These are phyloP conservation scores for Odontocerum albicorne DNA, from an alignment of 2,888 invertebrate species.

Conservation along the genomic window DNA sequence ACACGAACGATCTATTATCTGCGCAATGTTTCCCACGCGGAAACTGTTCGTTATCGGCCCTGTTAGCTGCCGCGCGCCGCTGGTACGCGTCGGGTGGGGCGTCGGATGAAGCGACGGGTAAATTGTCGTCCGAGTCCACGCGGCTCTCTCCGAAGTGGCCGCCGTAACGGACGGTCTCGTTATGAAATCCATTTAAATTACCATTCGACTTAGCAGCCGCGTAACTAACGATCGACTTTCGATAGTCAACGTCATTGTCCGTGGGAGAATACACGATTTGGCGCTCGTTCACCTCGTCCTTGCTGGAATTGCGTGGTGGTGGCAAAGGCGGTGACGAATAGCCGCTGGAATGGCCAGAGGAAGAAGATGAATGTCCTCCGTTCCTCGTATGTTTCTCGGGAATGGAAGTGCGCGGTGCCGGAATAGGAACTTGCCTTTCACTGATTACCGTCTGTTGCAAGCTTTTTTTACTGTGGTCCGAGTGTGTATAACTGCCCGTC, in stretches of 20 bases:
- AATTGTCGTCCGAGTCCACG: constrained; percentile 8
- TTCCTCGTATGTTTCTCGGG: constrained; percentile 1
- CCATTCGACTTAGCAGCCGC: constrained; percentile 26
- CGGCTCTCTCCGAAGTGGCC: constrained; percentile 15
- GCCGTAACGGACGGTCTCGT: constrained; percentile 14
- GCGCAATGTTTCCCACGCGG: constrained; percentile 31
- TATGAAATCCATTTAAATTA: constrained; percentile 23
- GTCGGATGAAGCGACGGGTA: not conserved
- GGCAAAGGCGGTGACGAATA: constrained; percentile 17
- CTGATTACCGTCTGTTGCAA: constrained; percentile 37
- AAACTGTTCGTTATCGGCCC: constrained; percentile 26
- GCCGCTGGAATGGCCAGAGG: constrained; percentile 22
- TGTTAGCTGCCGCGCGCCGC: constrained; percentile 10
- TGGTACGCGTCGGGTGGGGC: constrained; percentile 11
- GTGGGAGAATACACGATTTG: constrained; percentile 25
- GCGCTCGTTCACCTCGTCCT: constrained; percentile 25
- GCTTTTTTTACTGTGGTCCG: constrained; percentile 40
- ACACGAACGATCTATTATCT: constrained; percentile 35
- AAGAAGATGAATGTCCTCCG: constrained; percentile 13
- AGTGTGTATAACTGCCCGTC: constrained; percentile 38
- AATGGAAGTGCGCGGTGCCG: constrained; percentile 28
- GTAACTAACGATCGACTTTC: constrained; percentile 31
- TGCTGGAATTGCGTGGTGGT: constrained; percentile 1
- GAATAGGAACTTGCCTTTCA: constrained; percentile 42
- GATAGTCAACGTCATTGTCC: constrained; percentile 33